Evolutionary conservation across 2,888 invertebrate species (phyloP), one percentile per base, ranked within the genome.

Genomic region (Agrotis ipsilon): DNA sequence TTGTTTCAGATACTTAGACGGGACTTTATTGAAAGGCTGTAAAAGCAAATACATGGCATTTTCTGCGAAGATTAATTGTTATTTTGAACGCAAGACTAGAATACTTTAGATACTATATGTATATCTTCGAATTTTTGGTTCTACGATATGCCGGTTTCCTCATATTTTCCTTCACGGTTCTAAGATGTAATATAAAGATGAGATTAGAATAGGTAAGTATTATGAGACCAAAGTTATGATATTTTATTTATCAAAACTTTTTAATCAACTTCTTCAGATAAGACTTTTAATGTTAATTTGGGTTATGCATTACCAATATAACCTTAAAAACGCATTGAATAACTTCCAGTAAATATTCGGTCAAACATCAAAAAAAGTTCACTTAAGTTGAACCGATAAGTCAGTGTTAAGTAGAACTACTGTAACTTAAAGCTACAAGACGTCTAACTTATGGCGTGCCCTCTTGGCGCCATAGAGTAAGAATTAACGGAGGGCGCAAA

Each of bases 391-490:
- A 79, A 83, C 69, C 84, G 84, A 84, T 90, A 90, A 91, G 86
- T 90, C 88, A 88, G 80, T 76, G 87, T 82, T 87, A 87, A 88
- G 90, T 87, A 88, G 92, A 91, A 92, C 77, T 84, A 75, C 70
- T 71, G 91, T 90, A 88, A 84, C 78, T 88, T 86, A 86, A 86
- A 88, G 87, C 84, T 83, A 80, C 78, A 83, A 81, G 83, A 83
- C 80, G 87, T 81, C 87, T 91, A 91, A 92, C 89, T 92, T 91
- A 90, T 89, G 87, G 87, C 86, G 80, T 84, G 86, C 85, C 86
- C 85, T 81, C 86, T 85, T 70, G 68, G 72, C 48, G 70, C 55
- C 88, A 90, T 70, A 88, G 89, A 89, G n/a, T 77, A 83, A 43
- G 24, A 46, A 57, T 43, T 21, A 21, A 58, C 16, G n/a, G 74